Evolutionary conservation across 2,797 vertebrate genomes (phyloP).

Genomic region (Leuciscus waleckii): DNA sequence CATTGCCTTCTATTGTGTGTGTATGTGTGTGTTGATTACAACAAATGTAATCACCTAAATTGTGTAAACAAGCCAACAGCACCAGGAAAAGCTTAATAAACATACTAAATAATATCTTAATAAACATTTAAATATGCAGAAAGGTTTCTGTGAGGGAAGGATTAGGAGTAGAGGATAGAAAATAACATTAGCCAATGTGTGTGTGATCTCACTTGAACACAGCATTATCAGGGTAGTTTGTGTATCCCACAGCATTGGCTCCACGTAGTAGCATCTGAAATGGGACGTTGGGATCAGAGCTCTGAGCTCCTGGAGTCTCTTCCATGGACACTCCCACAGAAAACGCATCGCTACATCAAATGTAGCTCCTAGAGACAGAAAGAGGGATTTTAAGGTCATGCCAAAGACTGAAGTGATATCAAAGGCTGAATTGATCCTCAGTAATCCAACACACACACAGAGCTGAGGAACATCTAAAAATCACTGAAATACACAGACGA

Average conservation of each 20-base stretch:
- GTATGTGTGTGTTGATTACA: not conserved
- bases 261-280: slow-evolving; percentile 97
- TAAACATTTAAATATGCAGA: slow-evolving; percentile 1
- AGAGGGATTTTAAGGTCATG: slow-evolving; percentile 23
- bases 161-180: not conserved
- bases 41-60: slow-evolving; percentile 9
- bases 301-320: slow-evolving; percentile 90
- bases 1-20: not conserved
- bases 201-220: slow-evolving; percentile 78
- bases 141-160: slow-evolving; percentile 14
- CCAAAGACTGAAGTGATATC: slow-evolving; percentile 9
- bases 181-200: not conserved
- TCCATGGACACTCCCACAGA: slow-evolving; percentile 94
- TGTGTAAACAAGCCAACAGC: not conserved
- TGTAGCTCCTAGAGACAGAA: slow-evolving; percentile 83
- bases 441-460: not conserved
- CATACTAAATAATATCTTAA: slow-evolving; percentile 1
- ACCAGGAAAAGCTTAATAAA: not conserved
- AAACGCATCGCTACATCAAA: slow-evolving; percentile 96
- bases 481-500: not conserved
- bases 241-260: slow-evolving; percentile 94
- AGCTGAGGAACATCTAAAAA: slow-evolving; percentile 9
- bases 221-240: slow-evolving; percentile 93
- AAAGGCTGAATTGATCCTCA: slow-evolving; percentile 16
- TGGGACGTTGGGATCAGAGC: slow-evolving; percentile 91